Base-by-base conservation (phyloP, 2,113 vertebrate species). In the Eidolon helvum region DNA sequence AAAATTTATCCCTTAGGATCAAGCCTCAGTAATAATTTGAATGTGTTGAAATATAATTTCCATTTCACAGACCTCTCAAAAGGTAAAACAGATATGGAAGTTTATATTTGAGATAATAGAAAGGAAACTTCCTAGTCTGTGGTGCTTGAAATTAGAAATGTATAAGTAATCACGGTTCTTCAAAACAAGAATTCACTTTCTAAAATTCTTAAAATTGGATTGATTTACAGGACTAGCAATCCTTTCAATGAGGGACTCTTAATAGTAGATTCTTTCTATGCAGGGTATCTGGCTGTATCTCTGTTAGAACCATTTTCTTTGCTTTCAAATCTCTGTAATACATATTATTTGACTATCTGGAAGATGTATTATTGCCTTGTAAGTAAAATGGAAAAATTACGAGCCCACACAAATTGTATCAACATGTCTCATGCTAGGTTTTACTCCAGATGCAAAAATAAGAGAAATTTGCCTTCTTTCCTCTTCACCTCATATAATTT, bases 41-140 rank as follows among this genome's bases (percentile, higher is more conserved):
- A 91, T 78, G 57, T 83, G 85, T 86, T 91, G 68, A 96, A 95
- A 93, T 96, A 19, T 94, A 93, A 95, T 97, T 97, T 98, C 87
- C 48, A 77, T 43, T 78, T 93, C 91, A 65, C 18, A 94, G 22
- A 90, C 85, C 86, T 94, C 88, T 94, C 66, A 89, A 96, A 82
- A 84, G 12, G 71, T 48, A 94, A 97, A 90, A 74, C 72, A 90
- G 80, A 91, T 75, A 91, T 77, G 63, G 43, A 59, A 87, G 24
- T 72, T 96, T 95, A 92, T 2, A 28, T 92, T 26, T 94, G 77
- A 94, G 45, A 89, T 95, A 66, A 96, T 71, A 86, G 63, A 94
- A 87, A 87, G 55, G n/a, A 95, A 91, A 93, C 43, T 50, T 83
- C 43, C 80, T 53, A 50, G 40, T 94, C 77, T 83, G 1, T 75